Evolutionary conservation across 2,113 vertebrate species (phyloP), one percentile per base, ranked within the genome.

Genomic region (Python bivittatus): DNA sequence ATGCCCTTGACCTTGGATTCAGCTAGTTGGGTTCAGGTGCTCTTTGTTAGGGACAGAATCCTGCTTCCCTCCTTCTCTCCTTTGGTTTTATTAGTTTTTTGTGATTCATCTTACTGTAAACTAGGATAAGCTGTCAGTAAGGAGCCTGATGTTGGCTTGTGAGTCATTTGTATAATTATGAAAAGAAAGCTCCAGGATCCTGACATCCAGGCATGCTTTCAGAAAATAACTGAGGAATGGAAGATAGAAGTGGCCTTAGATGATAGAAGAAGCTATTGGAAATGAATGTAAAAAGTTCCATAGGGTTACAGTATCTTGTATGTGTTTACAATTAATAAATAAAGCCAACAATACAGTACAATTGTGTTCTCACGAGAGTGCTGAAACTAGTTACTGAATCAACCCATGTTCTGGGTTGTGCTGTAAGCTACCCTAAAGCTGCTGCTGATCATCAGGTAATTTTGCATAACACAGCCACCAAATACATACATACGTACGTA

Each of bases 101-200:
- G 72, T 96, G 96, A 95, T 95, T 96, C 91, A 94, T 88, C 95
- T 48, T 2, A 95, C 1, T 15, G 89, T 95, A 95, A 94, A 94
- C 91, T 91, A 94, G 93, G 95, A 95, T 96, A 94, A 93, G 93
- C 93, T 97, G 96, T 97, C 97, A 97, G 60, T 79, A 64, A 92
- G 93, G 94, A 89, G 88, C 95, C 92, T 88, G 91, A 89, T 93
- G 93, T 86, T 22, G 94, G 88, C 95, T 95, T 95, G 93, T 86
- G 94, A 89, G 93, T 97, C 96, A 95, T 95, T 95, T 88, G 94
- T 94, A 93, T 95, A 97, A 96, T 97, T 97, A 97, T 93, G 95
- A 92, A 96, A 94, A 68, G 91, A 93, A 94, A 90, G 88, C 93
- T 86, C 56, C 91, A 91, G 93, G 92, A 94, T 64, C 90, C 58